Percentiles rank a stretch among this genome's conserved stretches.
These are phyloP conservation scores for Aplocera efformata DNA, from an alignment of 2,888 invertebrate genomes.

Conservation along the genomic window DNA sequence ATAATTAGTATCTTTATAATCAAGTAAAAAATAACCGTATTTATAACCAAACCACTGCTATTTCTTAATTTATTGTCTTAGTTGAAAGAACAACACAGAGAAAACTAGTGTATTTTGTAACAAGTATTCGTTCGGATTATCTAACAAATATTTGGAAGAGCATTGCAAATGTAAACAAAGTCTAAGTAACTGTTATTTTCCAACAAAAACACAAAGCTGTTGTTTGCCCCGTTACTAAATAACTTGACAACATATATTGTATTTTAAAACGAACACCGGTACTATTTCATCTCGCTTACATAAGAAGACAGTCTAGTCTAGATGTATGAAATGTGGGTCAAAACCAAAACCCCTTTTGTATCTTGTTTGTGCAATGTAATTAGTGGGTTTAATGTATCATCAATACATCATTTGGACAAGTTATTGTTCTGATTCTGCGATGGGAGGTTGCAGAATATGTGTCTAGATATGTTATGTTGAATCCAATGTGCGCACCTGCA, in stretches of 20 bases:
- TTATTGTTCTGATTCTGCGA: conserved; percentile 43
- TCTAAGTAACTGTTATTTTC: conserved; percentile 3
- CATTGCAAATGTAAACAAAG: background rate
- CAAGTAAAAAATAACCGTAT: too few relatives aligned
- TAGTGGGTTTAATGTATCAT: conserved; percentile 34
- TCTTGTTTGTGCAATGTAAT: conserved; percentile 34
- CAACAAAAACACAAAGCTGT: background rate
- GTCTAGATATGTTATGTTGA: background rate
- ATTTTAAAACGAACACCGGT: conserved; percentile 10
- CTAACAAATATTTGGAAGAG: background rate
- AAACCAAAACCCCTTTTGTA: conserved; percentile 44
- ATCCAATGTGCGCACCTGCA: too few relatives aligned
- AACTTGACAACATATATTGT: conserved; percentile 11
- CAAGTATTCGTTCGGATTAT: too few relatives aligned
- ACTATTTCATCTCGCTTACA: conserved; percentile 30
- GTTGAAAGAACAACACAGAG: too few relatives aligned
- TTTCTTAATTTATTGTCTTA: too few relatives aligned
- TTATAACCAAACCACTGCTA: too few relatives aligned
- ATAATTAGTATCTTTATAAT: too few relatives aligned
- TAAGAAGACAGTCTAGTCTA: conserved; percentile 30
- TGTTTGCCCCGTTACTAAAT: conserved; percentile 11
- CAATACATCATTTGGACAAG: conserved; percentile 35
- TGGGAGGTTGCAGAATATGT: background rate
- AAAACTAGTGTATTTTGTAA: background rate
- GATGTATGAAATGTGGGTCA: conserved; percentile 38